These are phyloP conservation scores for Diplolepis rosae DNA, from an alignment of 2,888 invertebrate species.

Conservation along the genomic window DNA sequence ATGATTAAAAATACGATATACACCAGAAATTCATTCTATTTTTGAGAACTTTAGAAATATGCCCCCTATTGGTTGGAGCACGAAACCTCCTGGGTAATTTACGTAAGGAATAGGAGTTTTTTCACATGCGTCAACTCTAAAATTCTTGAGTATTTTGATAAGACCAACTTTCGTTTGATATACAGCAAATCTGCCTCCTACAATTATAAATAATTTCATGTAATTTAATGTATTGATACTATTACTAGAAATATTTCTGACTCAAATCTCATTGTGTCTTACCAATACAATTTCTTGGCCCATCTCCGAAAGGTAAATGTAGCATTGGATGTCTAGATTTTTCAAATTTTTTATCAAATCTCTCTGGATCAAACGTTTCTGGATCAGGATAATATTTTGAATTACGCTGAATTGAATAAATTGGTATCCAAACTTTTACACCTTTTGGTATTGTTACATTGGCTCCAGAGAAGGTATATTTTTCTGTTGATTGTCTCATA, in stretches of 20 bases:
- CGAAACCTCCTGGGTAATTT: conserved; percentile 48
- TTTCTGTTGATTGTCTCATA: conserved; percentile 60
- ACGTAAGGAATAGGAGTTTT: conserved; percentile 60
- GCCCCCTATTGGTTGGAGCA: conserved; percentile 57
- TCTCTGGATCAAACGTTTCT: background rate
- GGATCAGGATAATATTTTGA: conserved; percentile 38
- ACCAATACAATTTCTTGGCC: conserved; percentile 68
- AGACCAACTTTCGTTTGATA: conserved; percentile 71
- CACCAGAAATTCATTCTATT: background rate
- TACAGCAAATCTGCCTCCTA: conserved; percentile 60
- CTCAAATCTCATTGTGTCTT: too few relatives aligned
- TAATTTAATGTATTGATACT: background rate
- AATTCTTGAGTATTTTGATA: conserved; percentile 62
- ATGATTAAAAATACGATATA: background rate
- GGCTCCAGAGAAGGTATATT: conserved; percentile 36
- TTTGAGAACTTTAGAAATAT: conserved; percentile 60
- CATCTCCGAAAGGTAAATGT: conserved; percentile 64
- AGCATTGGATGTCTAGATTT: conserved; percentile 56
- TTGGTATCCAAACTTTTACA: conserved; percentile 51
- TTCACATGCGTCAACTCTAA: conserved; percentile 61
- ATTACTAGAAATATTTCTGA: background rate
- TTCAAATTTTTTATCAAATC: conserved; percentile 53
- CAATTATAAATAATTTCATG: conserved; percentile 20
- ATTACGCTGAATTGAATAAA: conserved; percentile 55
- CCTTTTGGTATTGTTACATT: conserved; percentile 54